A percentile compares a stretch with the other conserved stretches of the same genome.
phyloP scores from a whole-genome alignment of 53 echinoderm and acorn worm species.

The Paracentrotus lividus region DNA sequence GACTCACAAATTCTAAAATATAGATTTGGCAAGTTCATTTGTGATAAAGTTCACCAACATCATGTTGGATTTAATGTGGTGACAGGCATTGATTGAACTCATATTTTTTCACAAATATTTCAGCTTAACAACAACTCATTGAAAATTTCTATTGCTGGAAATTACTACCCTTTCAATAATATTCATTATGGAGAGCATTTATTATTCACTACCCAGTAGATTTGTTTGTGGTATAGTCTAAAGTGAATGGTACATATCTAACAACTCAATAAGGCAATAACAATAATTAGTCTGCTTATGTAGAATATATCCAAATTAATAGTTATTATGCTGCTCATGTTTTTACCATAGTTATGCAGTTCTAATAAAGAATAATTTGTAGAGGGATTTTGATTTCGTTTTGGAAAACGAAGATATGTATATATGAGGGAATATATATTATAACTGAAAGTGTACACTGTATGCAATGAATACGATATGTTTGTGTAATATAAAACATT shows the following conservation, averaged over 20 bases:
- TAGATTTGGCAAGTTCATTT: too few relatives aligned
- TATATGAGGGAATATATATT: slow-evolving; percentile 4
- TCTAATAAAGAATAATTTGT: background rate
- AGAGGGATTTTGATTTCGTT: background rate
- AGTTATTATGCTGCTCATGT: slow-evolving; percentile 4
- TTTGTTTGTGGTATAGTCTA: background rate
- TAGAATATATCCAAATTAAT: background rate
- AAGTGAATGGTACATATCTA: background rate
- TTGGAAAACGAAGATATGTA: background rate
- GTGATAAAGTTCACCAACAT: too few relatives aligned
- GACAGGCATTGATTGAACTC: too few relatives aligned
- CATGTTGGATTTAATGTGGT: too few relatives aligned
- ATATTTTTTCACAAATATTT: background rate
- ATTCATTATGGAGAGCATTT: background rate
- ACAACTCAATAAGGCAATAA: slow-evolving; percentile 4
- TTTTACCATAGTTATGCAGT: background rate
- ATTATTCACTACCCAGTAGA: too few relatives aligned
- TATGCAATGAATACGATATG: background rate
- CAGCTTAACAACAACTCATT: background rate
- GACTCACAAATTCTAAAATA: too few relatives aligned
- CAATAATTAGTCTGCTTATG: background rate
- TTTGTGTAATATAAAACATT: background rate
- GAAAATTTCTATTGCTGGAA: background rate
- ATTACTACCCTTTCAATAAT: background rate
- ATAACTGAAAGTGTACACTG: background rate